These are phyloP conservation scores for Tyto alba DNA, from an alignment of 2,113 vertebrate genomes.

Conservation along the genomic window DNA sequence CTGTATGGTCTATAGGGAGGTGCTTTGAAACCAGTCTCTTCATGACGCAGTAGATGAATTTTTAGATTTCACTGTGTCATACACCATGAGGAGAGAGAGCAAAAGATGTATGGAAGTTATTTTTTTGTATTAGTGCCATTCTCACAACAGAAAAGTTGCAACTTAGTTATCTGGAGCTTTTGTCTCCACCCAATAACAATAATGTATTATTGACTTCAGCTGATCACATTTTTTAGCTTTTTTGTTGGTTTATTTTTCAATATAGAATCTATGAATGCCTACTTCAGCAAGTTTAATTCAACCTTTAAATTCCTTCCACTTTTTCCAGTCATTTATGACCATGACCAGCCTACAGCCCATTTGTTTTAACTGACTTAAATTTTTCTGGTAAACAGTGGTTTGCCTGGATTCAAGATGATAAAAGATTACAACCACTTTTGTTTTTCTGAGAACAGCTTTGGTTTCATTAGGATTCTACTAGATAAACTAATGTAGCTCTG, in stretches of 20 bases:
- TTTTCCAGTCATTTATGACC: neutral
- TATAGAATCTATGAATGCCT: neutral
- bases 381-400: neutral
- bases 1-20: neutral
- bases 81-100: neutral
- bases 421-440: neutral
- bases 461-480: neutral
- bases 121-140: neutral
- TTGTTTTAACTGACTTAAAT: neutral
- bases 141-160: neutral
- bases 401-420: neutral
- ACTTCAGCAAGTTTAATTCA: neutral
- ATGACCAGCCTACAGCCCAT: neutral
- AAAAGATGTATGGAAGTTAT: neutral
- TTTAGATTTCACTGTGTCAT: neutral
- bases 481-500: neutral
- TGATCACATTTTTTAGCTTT: neutral
- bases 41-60: neutral
- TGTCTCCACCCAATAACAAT: neutral
- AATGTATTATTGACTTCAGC: neutral
- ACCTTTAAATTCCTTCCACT: neutral
- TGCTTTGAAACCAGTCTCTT: neutral
- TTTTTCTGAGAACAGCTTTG: neutral
- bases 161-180: neutral
- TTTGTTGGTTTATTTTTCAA: neutral